Base-by-base conservation (phyloP, 2,888 invertebrate genomes). In the Trachelus iudaicus region DNA sequence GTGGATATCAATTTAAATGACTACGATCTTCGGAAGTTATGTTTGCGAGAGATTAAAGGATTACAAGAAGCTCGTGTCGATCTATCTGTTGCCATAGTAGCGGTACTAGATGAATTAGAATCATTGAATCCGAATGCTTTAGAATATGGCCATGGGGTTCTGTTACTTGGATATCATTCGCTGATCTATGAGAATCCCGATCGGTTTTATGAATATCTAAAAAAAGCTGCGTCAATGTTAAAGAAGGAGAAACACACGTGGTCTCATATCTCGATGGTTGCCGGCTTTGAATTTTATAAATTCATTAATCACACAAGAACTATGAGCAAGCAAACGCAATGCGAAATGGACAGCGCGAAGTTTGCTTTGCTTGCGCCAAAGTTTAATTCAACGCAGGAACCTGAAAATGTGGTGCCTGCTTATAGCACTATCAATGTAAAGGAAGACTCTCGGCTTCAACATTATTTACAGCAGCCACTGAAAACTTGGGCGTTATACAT, bases 341-440 rank as follows among this genome's bases (percentile, higher is more conserved):
- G 34, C 0, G 90, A 90, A 73, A 88, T 87, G 81, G 79, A 87
- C 13, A 80, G 73, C 3, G 81, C 82, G 0, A 82, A 81, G n/a
- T 81, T 82, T 33, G 73, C 82, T 11, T 76, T 88, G 1, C 79
- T 79, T 15, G 83, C 81, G 4, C 79, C 81, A 9, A 85, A 83
- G 11, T 77, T 79, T 11, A 79, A 81, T 56, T 73, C 79, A 30
- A 75, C 68, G 0, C 82, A 71, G 31, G 80, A 83, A 15, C 76
- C 79, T 34, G 81, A 85, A 75, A 83, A 86, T 34, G 80, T 90
- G 68, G 85, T 89, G n/a, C 89, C 91, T 31, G 84, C 89, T 69
- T 91, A 89, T 79, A 85, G 81, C 4, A 86, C 85, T 73, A 89
- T 91, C 74, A 89, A 87, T 76, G 83, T 90, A 23, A 84, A 82